Conservation (phyloP, 2,888 invertebrate species). For the Crocallis elinguaria region DNA sequence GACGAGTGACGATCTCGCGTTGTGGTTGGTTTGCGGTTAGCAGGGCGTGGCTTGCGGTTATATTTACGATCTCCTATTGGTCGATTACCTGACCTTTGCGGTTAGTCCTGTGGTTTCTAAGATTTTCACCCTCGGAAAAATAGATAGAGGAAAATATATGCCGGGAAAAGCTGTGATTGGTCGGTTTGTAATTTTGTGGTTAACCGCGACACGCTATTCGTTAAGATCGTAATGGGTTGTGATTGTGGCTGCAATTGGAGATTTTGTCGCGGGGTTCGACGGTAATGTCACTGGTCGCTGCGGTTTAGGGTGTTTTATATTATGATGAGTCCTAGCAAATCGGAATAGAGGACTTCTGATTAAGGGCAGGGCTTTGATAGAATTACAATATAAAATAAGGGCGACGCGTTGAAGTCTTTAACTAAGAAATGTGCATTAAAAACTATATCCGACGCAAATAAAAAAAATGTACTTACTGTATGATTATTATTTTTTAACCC, state of each 20-base stretch:
- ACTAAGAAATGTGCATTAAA: background rate
- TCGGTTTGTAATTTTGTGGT: slow-evolving; percentile 75
- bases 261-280: slow-evolving; percentile 70
- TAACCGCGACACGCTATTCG: slow-evolving; percentile 81
- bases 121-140: slow-evolving; percentile 84
- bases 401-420: slow-evolving; percentile 35
- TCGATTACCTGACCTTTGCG: slow-evolving; percentile 84
- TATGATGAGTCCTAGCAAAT: slow-evolving; percentile 29
- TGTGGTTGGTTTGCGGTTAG: slow-evolving; percentile 87
- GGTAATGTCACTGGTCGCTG: slow-evolving; percentile 34
- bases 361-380: background rate
- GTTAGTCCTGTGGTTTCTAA: slow-evolving; percentile 86
- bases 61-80: slow-evolving; percentile 85
- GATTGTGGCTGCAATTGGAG: slow-evolving; percentile 53
- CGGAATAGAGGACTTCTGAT: background rate
- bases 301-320: slow-evolving; percentile 32
- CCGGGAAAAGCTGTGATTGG: slow-evolving; percentile 68
- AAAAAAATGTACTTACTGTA: background rate
- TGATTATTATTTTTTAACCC: background rate
- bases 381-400: slow-evolving; percentile 9
- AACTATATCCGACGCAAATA: slow-evolving; percentile 1
- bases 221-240: slow-evolving; percentile 78
- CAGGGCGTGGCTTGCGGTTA: slow-evolving; percentile 87
- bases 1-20: slow-evolving; percentile 78
- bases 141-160: slow-evolving; percentile 79